A percentile compares a stretch with the other conserved stretches of the same genome.
These are phyloP conservation scores for Cyclophora albipunctata DNA, from an alignment of 2,888 invertebrate species.

Conservation along the genomic window DNA sequence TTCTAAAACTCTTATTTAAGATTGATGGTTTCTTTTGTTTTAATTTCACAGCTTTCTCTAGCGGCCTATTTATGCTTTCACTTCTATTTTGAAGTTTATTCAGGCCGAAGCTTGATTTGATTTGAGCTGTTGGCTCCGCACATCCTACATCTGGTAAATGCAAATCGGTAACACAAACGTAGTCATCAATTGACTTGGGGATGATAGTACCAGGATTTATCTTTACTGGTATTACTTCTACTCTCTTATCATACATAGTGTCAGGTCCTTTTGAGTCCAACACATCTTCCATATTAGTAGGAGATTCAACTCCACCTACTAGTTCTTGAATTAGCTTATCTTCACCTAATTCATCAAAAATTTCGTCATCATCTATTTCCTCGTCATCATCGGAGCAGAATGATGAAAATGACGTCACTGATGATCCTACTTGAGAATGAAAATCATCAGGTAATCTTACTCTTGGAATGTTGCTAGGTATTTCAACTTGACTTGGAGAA, in stretches of 20 bases:
- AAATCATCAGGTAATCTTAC: slow-evolving; percentile 68
- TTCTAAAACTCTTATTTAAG: slow-evolving; percentile 44
- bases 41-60: slow-evolving; percentile 58
- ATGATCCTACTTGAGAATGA: slow-evolving; percentile 47
- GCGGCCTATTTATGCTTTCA: slow-evolving; percentile 61
- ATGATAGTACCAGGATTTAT: slow-evolving; percentile 42
- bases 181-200: slow-evolving; percentile 50
- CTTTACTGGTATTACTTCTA: slow-evolving; percentile 65
- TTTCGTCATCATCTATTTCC: slow-evolving; percentile 40
- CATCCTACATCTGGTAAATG: slow-evolving; percentile 50
- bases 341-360: slow-evolving; percentile 53
- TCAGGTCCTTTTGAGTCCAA: slow-evolving; percentile 66
- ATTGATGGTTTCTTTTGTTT: slow-evolving; percentile 52
- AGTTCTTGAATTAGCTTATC: slow-evolving; percentile 63
- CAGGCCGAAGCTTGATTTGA: slow-evolving; percentile 60
- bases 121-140: slow-evolving; percentile 58
- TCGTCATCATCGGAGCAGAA: slow-evolving; percentile 53
- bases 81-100: slow-evolving; percentile 61
- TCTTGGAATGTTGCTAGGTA: slow-evolving; percentile 60
- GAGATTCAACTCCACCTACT: slow-evolving; percentile 63
- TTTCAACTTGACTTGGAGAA: slow-evolving; percentile 54
- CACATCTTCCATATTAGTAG: slow-evolving; percentile 45
- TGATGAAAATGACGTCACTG: slow-evolving; percentile 55
- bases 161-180: slow-evolving; percentile 56
- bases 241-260: slow-evolving; percentile 51